phyloP scores from a whole-genome alignment of 2,797 vertebrate species.

The Cichlasoma orientale region DNA sequence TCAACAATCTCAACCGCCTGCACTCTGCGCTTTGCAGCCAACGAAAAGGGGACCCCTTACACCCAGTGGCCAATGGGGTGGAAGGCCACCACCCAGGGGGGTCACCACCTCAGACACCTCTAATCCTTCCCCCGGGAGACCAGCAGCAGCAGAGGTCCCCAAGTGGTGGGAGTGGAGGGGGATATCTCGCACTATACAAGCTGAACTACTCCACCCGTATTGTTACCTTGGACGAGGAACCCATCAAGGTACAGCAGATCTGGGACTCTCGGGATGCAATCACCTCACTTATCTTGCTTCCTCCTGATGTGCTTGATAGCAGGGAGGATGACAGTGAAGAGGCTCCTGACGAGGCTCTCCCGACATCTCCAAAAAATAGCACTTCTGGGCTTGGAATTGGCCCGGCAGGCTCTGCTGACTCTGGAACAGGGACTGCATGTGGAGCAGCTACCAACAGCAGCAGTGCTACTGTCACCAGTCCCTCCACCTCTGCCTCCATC shows the following conservation, averaged over 20 bases:
- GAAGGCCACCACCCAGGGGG: constrained; percentile 85
- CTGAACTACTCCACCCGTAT: constrained; percentile 97
- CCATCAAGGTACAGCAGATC: constrained; percentile 96
- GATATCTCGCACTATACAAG: constrained; percentile 96
- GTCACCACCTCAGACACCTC: constrained; percentile 85
- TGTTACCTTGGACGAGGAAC: constrained; percentile 96
- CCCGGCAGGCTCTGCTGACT: constrained; percentile 38
- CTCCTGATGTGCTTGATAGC: constrained; percentile 94
- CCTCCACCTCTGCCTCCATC: constrained; percentile 35
- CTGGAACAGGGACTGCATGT: constrained; percentile 62
- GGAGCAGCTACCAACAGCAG: constrained; percentile 58
- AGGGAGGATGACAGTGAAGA: constrained; percentile 97
- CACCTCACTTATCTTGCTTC: constrained; percentile 95
- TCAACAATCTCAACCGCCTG: constrained; percentile 98
- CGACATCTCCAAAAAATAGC: constrained; percentile 83
- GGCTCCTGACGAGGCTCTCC: constrained; percentile 86
- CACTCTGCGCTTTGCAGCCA: constrained; percentile 96
- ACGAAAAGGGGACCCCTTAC: constrained; percentile 86
- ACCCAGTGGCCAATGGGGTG: constrained; percentile 81
- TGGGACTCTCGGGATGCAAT: constrained; percentile 94
- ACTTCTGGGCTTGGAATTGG: constrained; percentile 46
- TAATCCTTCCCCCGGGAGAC: constrained; percentile 81
- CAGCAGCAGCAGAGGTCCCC: constrained; percentile 73
- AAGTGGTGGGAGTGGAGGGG: constrained; percentile 86
- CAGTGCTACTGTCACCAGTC: constrained; percentile 17